These are phyloP conservation scores for Lasioglossum baleicum DNA, from an alignment of 1,140 invertebrate species.

Conservation along the genomic window DNA sequence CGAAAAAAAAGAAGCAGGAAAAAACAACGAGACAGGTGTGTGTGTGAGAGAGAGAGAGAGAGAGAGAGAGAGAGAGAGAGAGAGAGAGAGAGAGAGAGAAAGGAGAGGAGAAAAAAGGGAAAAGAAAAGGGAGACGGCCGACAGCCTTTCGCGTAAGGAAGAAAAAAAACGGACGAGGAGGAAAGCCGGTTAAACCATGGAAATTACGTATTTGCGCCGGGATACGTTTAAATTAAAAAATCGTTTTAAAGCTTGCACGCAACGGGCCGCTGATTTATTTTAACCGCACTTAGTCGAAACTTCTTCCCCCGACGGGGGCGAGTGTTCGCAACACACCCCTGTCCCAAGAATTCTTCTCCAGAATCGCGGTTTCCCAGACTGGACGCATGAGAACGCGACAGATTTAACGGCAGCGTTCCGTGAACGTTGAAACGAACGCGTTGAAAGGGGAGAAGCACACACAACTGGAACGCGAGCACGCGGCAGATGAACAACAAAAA, in stretches of 20 bases:
- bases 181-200: slow-evolving; percentile 32
- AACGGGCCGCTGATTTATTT: slow-evolving; percentile 39
- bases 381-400: slow-evolving; percentile 2
- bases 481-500: too few species aligned
- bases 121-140: not conserved
- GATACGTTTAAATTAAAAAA: slow-evolving; percentile 50
- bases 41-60: too few species aligned
- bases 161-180: not conserved
- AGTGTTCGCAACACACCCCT: not conserved
- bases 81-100: too few species aligned
- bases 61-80: too few species aligned
- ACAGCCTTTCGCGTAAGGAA: not conserved
- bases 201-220: slow-evolving; percentile 49
- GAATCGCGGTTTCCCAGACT: not conserved
- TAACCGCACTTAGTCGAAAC: slow-evolving; percentile 34
- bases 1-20: too few species aligned
- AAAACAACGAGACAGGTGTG: too few species aligned
- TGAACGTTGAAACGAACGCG: not conserved
- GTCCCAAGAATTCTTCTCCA: not conserved
- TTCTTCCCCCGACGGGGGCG: not conserved
- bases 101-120: too few species aligned
- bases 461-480: too few species aligned
- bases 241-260: slow-evolving; percentile 34
- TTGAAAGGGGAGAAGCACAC: slow-evolving; percentile 3
- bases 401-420: not conserved